Evolutionary conservation across 1,140 invertebrate genomes (phyloP), one percentile per base, ranked within the genome.

Genomic region (Steinernema khuongi): DNA sequence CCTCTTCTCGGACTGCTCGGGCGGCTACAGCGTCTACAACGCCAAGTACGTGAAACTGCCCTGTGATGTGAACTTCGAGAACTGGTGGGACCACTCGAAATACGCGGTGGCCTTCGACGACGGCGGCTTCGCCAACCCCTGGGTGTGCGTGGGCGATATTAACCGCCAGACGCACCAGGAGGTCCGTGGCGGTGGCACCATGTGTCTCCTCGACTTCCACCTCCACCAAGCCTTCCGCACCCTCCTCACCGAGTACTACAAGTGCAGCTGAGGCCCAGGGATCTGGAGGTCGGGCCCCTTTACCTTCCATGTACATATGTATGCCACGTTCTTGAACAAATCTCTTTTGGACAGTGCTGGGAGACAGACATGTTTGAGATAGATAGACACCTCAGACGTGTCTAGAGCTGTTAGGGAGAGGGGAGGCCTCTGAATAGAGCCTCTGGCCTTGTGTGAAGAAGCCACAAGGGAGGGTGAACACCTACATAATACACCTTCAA

Each of bases 121-220:
- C 22, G 31, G 43, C 7, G 43, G 29, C 17, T n/a, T 31, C 26
- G 14, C 44, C 0, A 71, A 32, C 29, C 66, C 76, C 17, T 77
- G 71, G 22, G 66, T 77, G 14, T 77, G 76, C 70, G 70, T 77
- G 22, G 76, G 73, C 60, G 76, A 77, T 68, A 77, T 74, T 30
- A 77, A 77, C 30, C 32, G 76, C 41, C 76, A 77, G 74, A 30
- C 44, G 19, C 68, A 50, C 28, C 74, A 75, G 43, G 71, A 60
- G 31, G 31, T 30, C 18, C 70, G 74, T 14, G 74, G 74, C 31
- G 74, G 74, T 18, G 74, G 74, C 30, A 73, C 74, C 0, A 31
- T 75, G 50, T 75, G 74, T 31, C 29, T 75, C 7, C 18, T 70
- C 33, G 69, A 74, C 18, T 22, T 28, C 29, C 11, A 22, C 19